Base-by-base conservation (phyloP, 2,113 vertebrate genomes). In the Halcyon malimbica region DNA sequence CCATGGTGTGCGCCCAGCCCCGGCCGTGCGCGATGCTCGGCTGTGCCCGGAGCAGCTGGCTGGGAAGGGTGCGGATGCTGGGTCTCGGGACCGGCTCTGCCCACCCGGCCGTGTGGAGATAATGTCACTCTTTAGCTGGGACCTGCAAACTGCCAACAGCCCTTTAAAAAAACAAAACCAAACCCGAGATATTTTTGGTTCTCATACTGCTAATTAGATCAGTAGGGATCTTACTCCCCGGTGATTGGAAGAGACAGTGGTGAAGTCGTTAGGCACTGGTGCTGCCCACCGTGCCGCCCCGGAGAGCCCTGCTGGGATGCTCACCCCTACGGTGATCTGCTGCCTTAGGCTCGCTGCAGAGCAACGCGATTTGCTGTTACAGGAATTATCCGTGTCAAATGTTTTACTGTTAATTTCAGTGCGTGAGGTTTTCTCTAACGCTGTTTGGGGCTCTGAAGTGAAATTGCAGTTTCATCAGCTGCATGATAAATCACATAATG, bases 401-500 rank as follows among this genome's bases (percentile, higher is more conserved):
- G 60, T 78, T 96, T 96, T 39, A 71, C 93, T 84, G 93, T 64
- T 96, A 92, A 95, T 97, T 84, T 83, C 87, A 95, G 85, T 92
- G 76, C 96, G 81, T 3, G 44, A 87, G 94, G 63, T 46, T 90
- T 88, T 13, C 93, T 93, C 82, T 63, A 87, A 60, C 84, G 77
- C 91, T 90, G 59, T 79, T 83, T 73, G 53, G 93, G 80, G 94
- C 95, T 96, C 83, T 67, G 87, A 77, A 94, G 96, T 97, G 92
- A 94, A 96, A 96, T 87, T 91, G 91, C 84, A 53, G 93, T 67
- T 96, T 95, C 95, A 96, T 95, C 97, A 95, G 91, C 75, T 95
- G 95, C 83, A 75, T 63, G 86, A 82, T 94, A 95, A 97, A 97
- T 94, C 79, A 44, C 91, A 92, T 86, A 90, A 79, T 60, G 91